These are phyloP conservation scores for Hypotaenidia okinawae DNA, from an alignment of 2,797 vertebrate genomes.

Conservation along the genomic window DNA sequence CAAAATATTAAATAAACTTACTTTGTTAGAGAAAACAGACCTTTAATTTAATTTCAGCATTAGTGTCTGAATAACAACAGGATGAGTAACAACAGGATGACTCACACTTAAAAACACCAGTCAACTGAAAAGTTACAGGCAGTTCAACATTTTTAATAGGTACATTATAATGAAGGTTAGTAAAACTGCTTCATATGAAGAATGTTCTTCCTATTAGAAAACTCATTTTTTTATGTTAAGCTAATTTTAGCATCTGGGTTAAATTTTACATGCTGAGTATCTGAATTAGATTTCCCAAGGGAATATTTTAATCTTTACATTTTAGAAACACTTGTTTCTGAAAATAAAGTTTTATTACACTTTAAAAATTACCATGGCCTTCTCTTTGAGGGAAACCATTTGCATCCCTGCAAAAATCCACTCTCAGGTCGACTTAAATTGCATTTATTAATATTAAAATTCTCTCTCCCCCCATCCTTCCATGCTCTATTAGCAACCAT, in stretches of 20 bases:
- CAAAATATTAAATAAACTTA: conserved; percentile 40
- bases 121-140: background rate
- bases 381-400: background rate
- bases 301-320: background rate
- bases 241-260: background rate
- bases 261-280: background rate
- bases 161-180: background rate
- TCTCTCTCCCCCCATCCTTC: background rate
- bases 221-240: background rate
- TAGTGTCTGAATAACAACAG: conserved; percentile 3
- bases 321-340: background rate
- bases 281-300: background rate
- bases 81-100: conserved; percentile 33
- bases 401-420: background rate
- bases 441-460: background rate
- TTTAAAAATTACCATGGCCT: background rate
- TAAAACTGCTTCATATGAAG: background rate
- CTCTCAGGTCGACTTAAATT: background rate
- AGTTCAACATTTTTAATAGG: background rate
- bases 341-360: background rate
- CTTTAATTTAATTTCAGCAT: conserved; percentile 36
- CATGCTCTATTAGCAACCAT: background rate
- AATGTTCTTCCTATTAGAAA: background rate
- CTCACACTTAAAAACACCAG: background rate
- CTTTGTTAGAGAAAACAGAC: conserved; percentile 36